These are phyloP conservation scores for Umimayanthus kanabou DNA, from an alignment of 92 coral and sea anemone species.

Conservation along the genomic window DNA sequence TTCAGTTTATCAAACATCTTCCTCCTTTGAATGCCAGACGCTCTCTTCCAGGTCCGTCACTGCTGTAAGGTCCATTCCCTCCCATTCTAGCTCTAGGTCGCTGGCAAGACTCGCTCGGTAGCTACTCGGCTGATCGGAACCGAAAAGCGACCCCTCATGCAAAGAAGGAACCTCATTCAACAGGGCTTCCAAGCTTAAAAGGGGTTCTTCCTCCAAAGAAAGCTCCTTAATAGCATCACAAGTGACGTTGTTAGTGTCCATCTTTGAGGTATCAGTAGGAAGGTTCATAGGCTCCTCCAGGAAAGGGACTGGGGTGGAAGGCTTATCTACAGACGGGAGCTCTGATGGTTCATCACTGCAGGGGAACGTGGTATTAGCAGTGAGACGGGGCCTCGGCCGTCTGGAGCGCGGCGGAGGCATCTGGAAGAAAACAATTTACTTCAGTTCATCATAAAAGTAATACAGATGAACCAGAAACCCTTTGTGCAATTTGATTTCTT, in stretches of 20 bases:
- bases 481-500: no score
- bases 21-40: slow-evolving; percentile 1
- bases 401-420: neutral
- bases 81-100: slow-evolving; percentile 38
- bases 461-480: no score
- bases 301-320: neutral
- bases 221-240: neutral
- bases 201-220: slow-evolving; percentile 16
- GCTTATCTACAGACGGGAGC: neutral
- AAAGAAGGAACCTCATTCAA: slow-evolving; percentile 7
- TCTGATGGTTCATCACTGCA: neutral
- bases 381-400: neutral
- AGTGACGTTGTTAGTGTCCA: neutral
- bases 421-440: neutral
- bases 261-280: neutral
- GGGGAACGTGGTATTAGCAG: neutral
- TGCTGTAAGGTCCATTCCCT: slow-evolving; percentile 9
- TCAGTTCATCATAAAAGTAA: no score
- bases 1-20: slow-evolving; percentile 13
- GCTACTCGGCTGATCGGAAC: slow-evolving; percentile 13
- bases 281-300: neutral
- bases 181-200: neutral
- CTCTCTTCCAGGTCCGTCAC: neutral
- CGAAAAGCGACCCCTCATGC: neutral
- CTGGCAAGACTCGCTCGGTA: slow-evolving; percentile 17